Conservation (phyloP, 92 coral and sea anemone species). For the Blastomussa wellsi region DNA sequence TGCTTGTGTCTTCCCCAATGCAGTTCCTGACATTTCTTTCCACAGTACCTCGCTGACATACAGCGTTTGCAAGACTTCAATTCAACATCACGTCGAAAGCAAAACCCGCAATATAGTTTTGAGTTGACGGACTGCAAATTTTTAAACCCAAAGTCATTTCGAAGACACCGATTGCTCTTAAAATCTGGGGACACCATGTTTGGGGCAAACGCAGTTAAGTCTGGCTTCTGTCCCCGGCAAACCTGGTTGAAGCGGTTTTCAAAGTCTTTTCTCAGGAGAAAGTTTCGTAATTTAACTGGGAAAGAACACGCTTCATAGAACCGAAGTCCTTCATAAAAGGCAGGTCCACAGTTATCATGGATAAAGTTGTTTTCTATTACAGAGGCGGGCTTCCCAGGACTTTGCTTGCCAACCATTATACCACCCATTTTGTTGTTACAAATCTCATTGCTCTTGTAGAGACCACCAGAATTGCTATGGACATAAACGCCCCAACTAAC, state of each 20-base stretch:
- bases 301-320: not conserved
- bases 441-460: conserved; percentile 15
- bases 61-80: not conserved
- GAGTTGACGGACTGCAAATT: not conserved
- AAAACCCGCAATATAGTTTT: not conserved
- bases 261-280: not conserved
- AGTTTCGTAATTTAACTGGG: not conserved
- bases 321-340: conserved; percentile 19
- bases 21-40: conserved; percentile 12
- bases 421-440: conserved; percentile 44
- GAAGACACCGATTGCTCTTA: not conserved
- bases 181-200: not conserved
- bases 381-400: conserved; percentile 12
- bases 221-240: too few relatives aligned
- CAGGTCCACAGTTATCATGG: conserved; percentile 39
- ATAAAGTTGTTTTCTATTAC: conserved; percentile 29
- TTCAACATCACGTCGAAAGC: not conserved
- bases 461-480: conserved; percentile 40
- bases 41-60: conserved; percentile 32
- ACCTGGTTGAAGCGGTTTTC: not conserved
- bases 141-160: not conserved
- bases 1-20: conserved; percentile 45
- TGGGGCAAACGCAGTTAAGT: not conserved
- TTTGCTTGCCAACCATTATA: conserved; percentile 5
- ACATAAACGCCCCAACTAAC: conserved; percentile 34